phyloP scores from a whole-genome alignment of 2,888 invertebrate genomes.

The Sphaerophoria taeniata region DNA sequence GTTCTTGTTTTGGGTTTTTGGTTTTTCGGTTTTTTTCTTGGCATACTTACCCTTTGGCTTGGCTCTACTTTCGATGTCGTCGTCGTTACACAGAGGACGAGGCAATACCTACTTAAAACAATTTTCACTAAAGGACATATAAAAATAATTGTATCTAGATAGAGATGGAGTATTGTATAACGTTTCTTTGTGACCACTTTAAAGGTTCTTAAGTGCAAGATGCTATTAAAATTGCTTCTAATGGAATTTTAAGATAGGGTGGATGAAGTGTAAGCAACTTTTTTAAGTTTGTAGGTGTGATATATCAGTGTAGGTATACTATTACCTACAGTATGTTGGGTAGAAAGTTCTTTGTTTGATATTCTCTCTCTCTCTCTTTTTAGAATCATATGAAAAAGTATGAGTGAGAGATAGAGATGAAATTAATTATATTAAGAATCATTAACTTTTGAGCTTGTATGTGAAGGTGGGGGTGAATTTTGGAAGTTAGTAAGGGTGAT shows the following conservation, averaged over 20 bases:
- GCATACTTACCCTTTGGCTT: slow-evolving; percentile 13
- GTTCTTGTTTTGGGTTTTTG: background rate
- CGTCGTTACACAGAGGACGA: background rate
- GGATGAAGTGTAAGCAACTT: background rate
- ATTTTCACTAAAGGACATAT: slow-evolving; percentile 6
- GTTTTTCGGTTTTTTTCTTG: background rate
- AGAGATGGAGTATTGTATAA: background rate
- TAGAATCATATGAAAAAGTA: background rate
- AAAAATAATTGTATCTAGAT: background rate
- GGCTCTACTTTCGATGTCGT: background rate
- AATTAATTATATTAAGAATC: slow-evolving; percentile 15
- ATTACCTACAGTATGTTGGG: background rate
- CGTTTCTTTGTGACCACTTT: slow-evolving; percentile 57
- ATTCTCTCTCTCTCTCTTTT: background rate
- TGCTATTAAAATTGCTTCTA: slow-evolving; percentile 64
- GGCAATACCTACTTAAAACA: slow-evolving; percentile 6
- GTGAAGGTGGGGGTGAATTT: background rate
- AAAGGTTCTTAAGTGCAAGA: slow-evolving; percentile 61
- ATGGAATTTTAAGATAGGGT: slow-evolving; percentile 59
- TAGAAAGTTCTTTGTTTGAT: slow-evolving; percentile 4
- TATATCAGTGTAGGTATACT: background rate
- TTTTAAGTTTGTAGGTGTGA: background rate
- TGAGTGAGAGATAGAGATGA: too few relatives aligned
- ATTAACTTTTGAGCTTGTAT: background rate
- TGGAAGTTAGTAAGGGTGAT: background rate